phyloP scores from a whole-genome alignment of 2,888 invertebrate genomes.

The Dermolepida albohirtum region DNA sequence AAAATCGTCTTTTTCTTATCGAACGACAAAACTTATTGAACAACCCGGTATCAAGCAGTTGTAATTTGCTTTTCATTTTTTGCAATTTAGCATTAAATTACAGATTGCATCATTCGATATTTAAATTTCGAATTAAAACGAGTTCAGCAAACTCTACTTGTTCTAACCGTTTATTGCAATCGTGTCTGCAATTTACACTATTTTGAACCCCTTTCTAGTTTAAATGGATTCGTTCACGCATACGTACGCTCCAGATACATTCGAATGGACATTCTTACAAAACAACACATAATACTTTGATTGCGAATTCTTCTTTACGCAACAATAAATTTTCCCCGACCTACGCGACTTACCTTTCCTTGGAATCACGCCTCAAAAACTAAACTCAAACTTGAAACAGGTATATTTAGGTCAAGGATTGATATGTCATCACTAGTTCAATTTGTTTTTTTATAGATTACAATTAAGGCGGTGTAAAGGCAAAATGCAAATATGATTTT shows the following conservation, averaged over 20 bases:
- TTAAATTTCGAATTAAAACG: no score
- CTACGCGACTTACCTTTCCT: slow-evolving; percentile 18
- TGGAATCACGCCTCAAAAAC: slow-evolving; percentile 26
- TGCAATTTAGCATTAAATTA: no score
- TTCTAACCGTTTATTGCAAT: no score
- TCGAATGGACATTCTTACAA: slow-evolving; percentile 21
- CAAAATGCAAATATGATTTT: no score
- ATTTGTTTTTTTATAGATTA: slow-evolving; percentile 6
- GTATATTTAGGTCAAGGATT: slow-evolving; percentile 26
- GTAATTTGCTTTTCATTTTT: no score
- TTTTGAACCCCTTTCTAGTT: background rate
- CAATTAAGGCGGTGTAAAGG: background rate
- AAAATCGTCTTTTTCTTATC: no score
- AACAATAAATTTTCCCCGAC: slow-evolving; percentile 19
- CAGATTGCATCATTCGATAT: no score
- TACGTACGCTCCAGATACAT: slow-evolving; percentile 6
- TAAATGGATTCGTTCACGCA: background rate
- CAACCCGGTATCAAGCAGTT: no score
- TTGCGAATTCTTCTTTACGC: slow-evolving; percentile 15
- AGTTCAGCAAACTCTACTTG: no score
- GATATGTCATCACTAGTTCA: background rate
- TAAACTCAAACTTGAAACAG: slow-evolving; percentile 11
- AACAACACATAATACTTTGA: slow-evolving; percentile 14
- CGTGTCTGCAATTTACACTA: background rate
- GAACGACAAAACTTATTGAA: no score